Conservation (phyloP, 37 sponge, comb jelly and placozoan genomes). For the Bolinopsis microptera region DNA sequence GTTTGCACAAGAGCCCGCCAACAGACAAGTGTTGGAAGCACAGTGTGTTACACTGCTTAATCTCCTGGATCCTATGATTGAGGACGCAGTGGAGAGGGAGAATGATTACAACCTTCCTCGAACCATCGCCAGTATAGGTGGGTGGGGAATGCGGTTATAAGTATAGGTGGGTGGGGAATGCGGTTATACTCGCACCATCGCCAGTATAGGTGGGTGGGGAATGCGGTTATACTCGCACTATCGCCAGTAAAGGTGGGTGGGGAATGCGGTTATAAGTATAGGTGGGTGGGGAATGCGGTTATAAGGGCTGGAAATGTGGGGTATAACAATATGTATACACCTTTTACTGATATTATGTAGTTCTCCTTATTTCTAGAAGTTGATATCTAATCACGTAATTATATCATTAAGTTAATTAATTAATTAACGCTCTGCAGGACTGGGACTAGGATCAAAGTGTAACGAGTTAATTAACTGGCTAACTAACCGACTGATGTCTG, state of each 20-base stretch:
- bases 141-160: too few species aligned
- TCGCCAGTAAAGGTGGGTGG: too few species aligned
- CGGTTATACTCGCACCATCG: too few species aligned
- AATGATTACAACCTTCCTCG: conserved; percentile 12
- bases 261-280: too few species aligned
- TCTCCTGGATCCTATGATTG: conserved; percentile 49
- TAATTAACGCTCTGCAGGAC: neutral
- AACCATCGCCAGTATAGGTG: conserved; percentile 35
- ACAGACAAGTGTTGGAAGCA: conserved; percentile 5
- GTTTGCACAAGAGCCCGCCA: conserved; percentile 1
- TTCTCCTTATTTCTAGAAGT: too few species aligned
- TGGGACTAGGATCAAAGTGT: conserved; percentile 32
- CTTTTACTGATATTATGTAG: too few species aligned
- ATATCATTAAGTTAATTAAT: neutral
- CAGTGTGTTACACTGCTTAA: neutral
- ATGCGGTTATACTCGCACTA: too few species aligned
- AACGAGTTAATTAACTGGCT: conserved; percentile 22
- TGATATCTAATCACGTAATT: neutral
- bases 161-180: too few species aligned
- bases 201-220: too few species aligned
- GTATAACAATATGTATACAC: too few species aligned
- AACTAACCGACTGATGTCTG: neutral
- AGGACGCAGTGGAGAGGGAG: conserved; percentile 13
- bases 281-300: too few species aligned
- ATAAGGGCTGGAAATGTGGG: too few species aligned